A percentile compares a stretch with the other conserved stretches of the same genome.
Evolutionary conservation across 2,113 vertebrate genomes (phyloP).

Genomic region (Paedocypris sp.): DNA sequence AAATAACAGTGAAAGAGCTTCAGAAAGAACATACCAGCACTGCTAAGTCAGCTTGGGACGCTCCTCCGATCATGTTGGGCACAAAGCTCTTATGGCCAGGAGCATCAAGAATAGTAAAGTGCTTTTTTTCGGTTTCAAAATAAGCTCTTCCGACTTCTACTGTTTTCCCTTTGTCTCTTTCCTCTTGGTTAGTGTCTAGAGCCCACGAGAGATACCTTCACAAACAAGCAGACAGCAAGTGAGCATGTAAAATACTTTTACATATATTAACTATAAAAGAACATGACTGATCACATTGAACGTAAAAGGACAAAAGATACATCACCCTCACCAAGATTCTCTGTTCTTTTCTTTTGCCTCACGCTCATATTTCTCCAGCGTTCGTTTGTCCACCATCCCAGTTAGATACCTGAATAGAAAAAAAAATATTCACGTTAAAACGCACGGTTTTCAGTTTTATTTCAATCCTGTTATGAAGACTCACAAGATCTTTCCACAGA

Average conservation of each 20-base stretch:
- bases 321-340: constrained; percentile 98
- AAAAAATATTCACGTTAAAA: neutral
- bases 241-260: too few species aligned
- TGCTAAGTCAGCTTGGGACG: constrained; percentile 94
- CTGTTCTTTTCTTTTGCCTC: constrained; percentile 99
- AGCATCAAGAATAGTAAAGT: constrained; percentile 97
- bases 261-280: too few species aligned
- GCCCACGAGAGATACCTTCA: constrained; percentile 97
- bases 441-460: neutral
- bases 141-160: constrained; percentile 97
- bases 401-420: constrained; percentile 79
- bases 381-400: constrained; percentile 98
- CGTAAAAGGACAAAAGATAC: too few species aligned
- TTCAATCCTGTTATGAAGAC: constrained; percentile 29
- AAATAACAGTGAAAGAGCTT: neutral
- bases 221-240: neutral
- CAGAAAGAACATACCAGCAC: constrained; percentile 75
- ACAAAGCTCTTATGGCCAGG: constrained; percentile 99
- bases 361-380: constrained; percentile 96
- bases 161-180: constrained; percentile 97
- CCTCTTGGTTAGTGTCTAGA: constrained; percentile 97
- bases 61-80: constrained; percentile 98
- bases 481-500: constrained; percentile 99
- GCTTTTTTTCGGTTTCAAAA: constrained; percentile 97
- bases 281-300: too few species aligned